phyloP scores from a whole-genome alignment of 2,113 vertebrate species.

The Fukomys damarensis region DNA sequence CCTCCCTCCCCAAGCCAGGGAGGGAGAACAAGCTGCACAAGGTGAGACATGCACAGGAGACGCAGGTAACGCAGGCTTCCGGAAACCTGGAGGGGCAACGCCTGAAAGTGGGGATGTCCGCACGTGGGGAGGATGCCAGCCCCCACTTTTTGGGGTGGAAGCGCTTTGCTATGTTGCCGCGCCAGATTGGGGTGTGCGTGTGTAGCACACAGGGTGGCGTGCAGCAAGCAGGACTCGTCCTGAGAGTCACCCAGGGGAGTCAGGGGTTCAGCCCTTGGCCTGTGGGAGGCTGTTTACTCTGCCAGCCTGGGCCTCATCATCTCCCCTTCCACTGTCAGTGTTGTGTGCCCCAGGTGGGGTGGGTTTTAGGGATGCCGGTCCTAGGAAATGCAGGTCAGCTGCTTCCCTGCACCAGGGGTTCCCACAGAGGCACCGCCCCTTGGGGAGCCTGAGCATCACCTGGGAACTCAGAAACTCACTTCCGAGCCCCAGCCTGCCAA shows the following conservation, averaged over 20 bases:
- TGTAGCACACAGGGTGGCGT: fast-evolving
- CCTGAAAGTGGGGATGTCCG: not conserved
- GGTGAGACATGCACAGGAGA: not conserved
- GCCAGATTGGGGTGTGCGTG: not conserved
- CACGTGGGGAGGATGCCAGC: not conserved
- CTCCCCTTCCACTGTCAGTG: not conserved
- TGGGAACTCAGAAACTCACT: not conserved
- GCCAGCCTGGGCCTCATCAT: not conserved
- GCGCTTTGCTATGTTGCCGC: not conserved
- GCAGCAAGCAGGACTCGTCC: not conserved
- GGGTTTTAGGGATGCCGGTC: not conserved
- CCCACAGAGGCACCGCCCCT: not conserved
- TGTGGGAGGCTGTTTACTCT: not conserved
- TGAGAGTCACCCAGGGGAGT: not conserved
- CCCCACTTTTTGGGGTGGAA: not conserved
- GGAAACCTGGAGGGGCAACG: not conserved
- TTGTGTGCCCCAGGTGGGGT: not conserved
- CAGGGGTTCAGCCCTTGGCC: not conserved
- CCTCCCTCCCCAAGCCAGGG: not conserved
- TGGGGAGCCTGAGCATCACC: fast-evolving
- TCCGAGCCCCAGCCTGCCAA: too few relatives aligned
- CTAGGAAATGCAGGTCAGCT: not conserved
- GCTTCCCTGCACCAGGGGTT: not conserved
- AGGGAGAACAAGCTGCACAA: not conserved
- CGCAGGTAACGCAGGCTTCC: not conserved